Conservation (phyloP, 2,113 vertebrate genomes). For the Paramormyrops kingsleyae region DNA sequence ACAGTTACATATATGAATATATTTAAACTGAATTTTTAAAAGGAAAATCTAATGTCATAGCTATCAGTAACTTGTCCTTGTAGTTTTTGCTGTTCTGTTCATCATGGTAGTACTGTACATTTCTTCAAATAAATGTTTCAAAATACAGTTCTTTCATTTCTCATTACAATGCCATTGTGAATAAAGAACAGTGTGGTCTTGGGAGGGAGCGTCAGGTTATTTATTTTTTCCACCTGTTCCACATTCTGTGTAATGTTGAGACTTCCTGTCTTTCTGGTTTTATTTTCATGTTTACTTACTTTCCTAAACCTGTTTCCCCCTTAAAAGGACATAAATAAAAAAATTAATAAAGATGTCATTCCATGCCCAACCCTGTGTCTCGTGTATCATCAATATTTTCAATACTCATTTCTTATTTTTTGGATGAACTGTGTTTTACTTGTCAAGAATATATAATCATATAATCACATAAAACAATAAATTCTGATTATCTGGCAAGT, state of each 20-base stretch:
- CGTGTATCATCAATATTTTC: background rate
- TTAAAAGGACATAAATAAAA: background rate
- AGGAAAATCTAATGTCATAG: conserved; percentile 34
- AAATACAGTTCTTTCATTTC: conserved; percentile 67
- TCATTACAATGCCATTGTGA: conserved; percentile 76
- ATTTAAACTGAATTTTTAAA: background rate
- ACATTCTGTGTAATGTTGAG: background rate
- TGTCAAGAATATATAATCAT: background rate
- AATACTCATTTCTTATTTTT: background rate
- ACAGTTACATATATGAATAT: background rate
- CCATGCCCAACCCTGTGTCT: background rate
- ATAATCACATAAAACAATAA: background rate
- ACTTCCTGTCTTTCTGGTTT: background rate
- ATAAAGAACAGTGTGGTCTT: conserved; percentile 59
- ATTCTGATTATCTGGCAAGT: background rate
- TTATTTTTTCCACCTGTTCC: background rate
- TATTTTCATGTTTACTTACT: background rate
- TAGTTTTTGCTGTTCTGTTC: conserved; percentile 66
- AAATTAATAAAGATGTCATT: background rate
- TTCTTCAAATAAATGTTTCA: conserved; percentile 75
- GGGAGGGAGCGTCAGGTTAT: conserved; percentile 29
- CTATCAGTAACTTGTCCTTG: conserved; percentile 64
- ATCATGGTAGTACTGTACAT: conserved; percentile 54
- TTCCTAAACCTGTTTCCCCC: background rate
- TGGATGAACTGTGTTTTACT: background rate